These are phyloP conservation scores for Lasioglossum pauxillum DNA, from an alignment of 2,888 invertebrate species.

Conservation along the genomic window DNA sequence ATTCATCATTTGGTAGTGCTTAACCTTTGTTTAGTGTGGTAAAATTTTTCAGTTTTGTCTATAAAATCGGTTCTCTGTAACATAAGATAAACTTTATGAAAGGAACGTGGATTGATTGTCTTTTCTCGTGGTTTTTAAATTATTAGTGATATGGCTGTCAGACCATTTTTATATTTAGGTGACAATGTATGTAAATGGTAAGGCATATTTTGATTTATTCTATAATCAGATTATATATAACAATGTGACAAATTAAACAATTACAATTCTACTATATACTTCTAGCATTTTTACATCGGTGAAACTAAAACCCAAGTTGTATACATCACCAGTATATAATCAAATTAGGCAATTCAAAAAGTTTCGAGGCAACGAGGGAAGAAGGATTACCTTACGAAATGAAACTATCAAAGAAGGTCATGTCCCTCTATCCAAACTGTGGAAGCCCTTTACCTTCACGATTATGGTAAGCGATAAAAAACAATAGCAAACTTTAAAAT, in stretches of 20 bases:
- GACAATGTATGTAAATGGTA: conserved; percentile 75
- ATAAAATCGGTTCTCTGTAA: not conserved
- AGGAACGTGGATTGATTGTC: conserved; percentile 15
- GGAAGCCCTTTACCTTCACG: conserved; percentile 89
- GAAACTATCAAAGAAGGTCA: conserved; percentile 84
- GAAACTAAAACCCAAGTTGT: conserved; percentile 67
- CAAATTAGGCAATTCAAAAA: conserved; percentile 72
- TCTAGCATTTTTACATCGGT: conserved; percentile 74
- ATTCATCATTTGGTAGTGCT: not conserved
- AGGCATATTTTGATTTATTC: conserved; percentile 21
- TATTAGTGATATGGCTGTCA: conserved; percentile 70
- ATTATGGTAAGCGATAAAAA: conserved; percentile 85
- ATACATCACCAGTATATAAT: conserved; percentile 64
- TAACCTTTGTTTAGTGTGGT: not conserved
- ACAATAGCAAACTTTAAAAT: not conserved
- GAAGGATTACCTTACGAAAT: conserved; percentile 51
- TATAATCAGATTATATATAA: not conserved
- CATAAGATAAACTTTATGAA: not conserved
- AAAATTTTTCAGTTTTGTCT: not conserved
- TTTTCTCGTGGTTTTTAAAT: conserved; percentile 20
- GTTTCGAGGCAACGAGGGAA: conserved; percentile 51
- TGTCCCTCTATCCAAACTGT: conserved; percentile 84
- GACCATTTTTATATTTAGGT: conserved; percentile 70
- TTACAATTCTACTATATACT: conserved; percentile 34
- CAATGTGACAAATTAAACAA: not conserved